These are phyloP conservation scores for Notarius lentiginosus DNA, from an alignment of 2,113 vertebrate species.

Conservation along the genomic window DNA sequence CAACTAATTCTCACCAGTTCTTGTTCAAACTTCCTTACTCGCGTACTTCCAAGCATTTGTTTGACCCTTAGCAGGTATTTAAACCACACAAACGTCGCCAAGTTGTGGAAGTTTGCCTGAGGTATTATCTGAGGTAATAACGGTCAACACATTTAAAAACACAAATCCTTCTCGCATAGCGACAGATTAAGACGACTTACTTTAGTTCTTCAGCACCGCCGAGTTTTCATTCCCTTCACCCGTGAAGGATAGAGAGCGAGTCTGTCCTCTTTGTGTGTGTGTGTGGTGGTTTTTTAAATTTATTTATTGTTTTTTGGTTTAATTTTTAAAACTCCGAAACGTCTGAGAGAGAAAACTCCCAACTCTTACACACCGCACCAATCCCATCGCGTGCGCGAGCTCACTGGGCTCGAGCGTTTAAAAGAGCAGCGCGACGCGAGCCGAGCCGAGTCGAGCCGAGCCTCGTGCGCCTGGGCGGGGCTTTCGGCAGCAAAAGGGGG, in stretches of 20 bases:
- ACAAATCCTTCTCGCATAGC: background rate
- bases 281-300: too few relatives aligned
- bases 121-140: background rate
- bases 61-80: too few relatives aligned
- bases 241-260: background rate
- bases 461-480: conserved; percentile 21
- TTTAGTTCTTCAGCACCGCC: conserved; percentile 27
- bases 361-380: background rate
- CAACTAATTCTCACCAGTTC: background rate
- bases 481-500: background rate
- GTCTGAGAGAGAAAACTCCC: background rate
- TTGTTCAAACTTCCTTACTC: background rate
- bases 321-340: background rate
- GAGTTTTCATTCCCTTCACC: conserved; percentile 24
- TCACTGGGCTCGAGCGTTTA: background rate
- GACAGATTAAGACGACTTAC: background rate
- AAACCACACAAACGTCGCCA: background rate
- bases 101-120: too few relatives aligned
- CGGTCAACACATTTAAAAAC: background rate
- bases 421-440: background rate
- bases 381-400: background rate
- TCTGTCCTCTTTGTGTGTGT: background rate
- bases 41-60: background rate
- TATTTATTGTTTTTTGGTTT: background rate
- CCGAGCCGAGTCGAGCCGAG: background rate